These are phyloP conservation scores for Lepidotrigona ventralis DNA, from an alignment of 1,140 invertebrate genomes.

Conservation along the genomic window DNA sequence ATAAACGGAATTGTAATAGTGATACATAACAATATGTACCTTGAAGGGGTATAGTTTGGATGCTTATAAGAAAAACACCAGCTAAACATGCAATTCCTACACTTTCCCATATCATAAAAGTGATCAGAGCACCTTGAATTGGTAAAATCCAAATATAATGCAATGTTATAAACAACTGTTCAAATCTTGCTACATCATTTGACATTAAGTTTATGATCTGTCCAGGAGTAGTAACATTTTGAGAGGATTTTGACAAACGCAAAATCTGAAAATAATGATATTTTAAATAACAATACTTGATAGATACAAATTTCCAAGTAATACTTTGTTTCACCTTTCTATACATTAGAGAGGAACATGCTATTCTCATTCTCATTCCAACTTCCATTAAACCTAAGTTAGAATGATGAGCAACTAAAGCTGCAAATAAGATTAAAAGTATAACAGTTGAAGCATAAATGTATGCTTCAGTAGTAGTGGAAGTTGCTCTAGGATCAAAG, in stretches of 20 bases:
- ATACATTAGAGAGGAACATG: constrained; percentile 81
- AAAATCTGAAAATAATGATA: constrained; percentile 64
- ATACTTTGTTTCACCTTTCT: constrained; percentile 17
- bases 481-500: constrained; percentile 75
- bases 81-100: constrained; percentile 82
- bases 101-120: constrained; percentile 84
- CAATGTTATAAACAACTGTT: constrained; percentile 76
- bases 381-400: constrained; percentile 76
- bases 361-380: constrained; percentile 81
- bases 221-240: constrained; percentile 86
- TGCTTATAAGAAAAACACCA: constrained; percentile 82
- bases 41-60: constrained; percentile 85
- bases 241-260: constrained; percentile 76
- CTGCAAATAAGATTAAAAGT: constrained; percentile 72
- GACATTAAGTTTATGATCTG: constrained; percentile 93
- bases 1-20: not conserved
- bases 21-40: constrained; percentile 73
- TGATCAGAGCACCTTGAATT: constrained; percentile 83
- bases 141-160: constrained; percentile 89
- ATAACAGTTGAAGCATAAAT: constrained; percentile 77
- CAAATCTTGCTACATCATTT: constrained; percentile 86
- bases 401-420: constrained; percentile 76
- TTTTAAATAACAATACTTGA: not conserved
- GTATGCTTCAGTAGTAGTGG: constrained; percentile 74
- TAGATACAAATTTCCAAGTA: not conserved